phyloP scores from a whole-genome alignment of 2,888 invertebrate genomes.

The Trimorus sp. region DNA sequence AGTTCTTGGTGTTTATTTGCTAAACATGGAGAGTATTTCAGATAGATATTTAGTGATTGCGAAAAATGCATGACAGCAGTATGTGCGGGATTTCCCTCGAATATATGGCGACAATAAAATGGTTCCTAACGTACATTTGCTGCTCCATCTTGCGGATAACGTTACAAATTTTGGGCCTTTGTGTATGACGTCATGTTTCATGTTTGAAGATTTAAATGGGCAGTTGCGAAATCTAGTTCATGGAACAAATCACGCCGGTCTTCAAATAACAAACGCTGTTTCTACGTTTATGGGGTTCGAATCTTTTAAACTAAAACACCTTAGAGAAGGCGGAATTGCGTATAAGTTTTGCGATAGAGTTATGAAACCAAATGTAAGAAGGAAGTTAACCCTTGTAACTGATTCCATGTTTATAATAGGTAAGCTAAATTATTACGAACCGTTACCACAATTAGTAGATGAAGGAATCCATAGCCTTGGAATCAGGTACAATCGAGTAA shows the following conservation, averaged over 20 bases:
- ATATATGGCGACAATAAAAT: background rate
- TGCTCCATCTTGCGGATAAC: background rate
- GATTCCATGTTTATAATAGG: too few species aligned
- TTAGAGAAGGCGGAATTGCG: background rate
- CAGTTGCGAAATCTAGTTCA: background rate
- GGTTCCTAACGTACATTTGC: background rate
- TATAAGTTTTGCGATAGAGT: too few species aligned
- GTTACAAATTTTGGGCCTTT: conserved; percentile 10
- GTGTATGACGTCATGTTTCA: background rate
- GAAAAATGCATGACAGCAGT: background rate
- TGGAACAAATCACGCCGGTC: background rate
- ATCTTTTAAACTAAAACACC: background rate
- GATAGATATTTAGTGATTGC: background rate
- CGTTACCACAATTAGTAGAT: too few species aligned
- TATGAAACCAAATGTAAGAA: too few species aligned
- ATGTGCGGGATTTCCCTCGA: background rate
- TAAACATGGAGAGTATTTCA: background rate
- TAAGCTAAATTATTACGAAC: too few species aligned
- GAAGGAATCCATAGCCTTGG: too few species aligned
- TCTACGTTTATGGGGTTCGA: background rate
- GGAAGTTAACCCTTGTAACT: too few species aligned
- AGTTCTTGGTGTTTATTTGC: conserved; percentile 5
- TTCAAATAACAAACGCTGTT: background rate
- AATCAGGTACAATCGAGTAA: too few species aligned
- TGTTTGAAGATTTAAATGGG: conserved; percentile 7